Evolutionary conservation across 2,888 invertebrate species (phyloP), one percentile per base, ranked within the genome.

Genomic region (Caradrina kadenii): DNA sequence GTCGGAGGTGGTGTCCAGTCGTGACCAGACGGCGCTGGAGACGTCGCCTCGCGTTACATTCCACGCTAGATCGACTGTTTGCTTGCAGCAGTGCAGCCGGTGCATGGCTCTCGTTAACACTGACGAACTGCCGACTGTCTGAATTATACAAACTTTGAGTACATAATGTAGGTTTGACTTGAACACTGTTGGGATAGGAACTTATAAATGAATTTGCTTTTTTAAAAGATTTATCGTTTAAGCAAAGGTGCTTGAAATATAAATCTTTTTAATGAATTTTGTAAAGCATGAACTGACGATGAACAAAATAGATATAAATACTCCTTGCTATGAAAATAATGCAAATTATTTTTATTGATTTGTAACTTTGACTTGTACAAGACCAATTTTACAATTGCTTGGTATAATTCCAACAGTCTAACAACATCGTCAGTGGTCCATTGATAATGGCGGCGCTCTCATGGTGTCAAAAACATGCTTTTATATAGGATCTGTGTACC

Each of bases 1-100:
- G 55, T 65, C 71, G 69, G 61, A 31, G 63, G 54, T 83, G 58
- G 69, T 48, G 81, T 64, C 73, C 75, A 70, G 54, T 81, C 65
- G 82, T 80, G 71, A 59, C 39, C 73, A 76, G 71, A 39, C 31
- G 80, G 59, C 72, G 65, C 73, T 69, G 54, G 79, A 86, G 84
- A 82, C 82, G 85, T 81, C 84, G 85, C 84, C 87, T 76, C 86
- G 81, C 70, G 79, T 82, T 83, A 91, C 91, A 91, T 91, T 91
- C 91, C 91, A 89, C 79, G 85, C 86, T 87, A 84, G 81, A 81
- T 74, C 77, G 83, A 84, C 81, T 82, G 86, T 84, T 83, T 82
- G 82, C 71, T 83, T 84, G 77, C 76, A 75, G 63, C 68, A 54
- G 19, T 66, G 70, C 54, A 26, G 71, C 84, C 83, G 78, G 79